These are phyloP conservation scores for Smutsia temminckii DNA, from an alignment of 2,797 vertebrate species.

Conservation along the genomic window DNA sequence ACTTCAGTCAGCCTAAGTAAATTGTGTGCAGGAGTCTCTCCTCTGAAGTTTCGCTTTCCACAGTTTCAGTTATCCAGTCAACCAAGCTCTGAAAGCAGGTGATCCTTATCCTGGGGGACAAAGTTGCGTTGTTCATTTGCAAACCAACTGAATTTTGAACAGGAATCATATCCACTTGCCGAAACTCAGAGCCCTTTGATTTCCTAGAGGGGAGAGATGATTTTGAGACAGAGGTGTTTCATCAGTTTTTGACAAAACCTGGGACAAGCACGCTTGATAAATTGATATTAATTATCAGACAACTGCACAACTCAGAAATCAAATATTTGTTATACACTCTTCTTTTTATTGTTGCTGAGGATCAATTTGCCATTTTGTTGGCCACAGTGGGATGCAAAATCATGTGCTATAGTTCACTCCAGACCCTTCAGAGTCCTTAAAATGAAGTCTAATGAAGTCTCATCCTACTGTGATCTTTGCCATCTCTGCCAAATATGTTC, in stretches of 20 bases:
- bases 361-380: conserved; percentile 1
- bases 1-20: not conserved
- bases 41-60: too few species aligned
- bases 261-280: conserved; percentile 6
- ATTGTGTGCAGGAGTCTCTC: not conserved
- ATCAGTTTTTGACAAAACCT: conserved; percentile 23
- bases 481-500: not conserved
- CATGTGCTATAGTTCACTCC: not conserved
- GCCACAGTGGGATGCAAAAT: not conserved
- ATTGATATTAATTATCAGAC: conserved; percentile 2
- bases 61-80: too few species aligned
- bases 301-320: conserved; percentile 35
- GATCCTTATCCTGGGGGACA: not conserved
- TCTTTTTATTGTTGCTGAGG: not conserved
- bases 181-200: not conserved
- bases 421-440: not conserved
- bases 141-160: conserved; percentile 42
- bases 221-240: not conserved
- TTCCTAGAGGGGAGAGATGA: not conserved
- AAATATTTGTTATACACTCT: not conserved
- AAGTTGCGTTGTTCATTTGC: not conserved
- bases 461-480: not conserved
- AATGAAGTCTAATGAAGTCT: not conserved
- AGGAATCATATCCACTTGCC: not conserved
- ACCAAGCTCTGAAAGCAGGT: too few species aligned